Evolutionary conservation across 53 echinoderm and acorn worm species (phyloP), one percentile per base, ranked within the genome.

Genomic region (Zoroaster sp.): DNA sequence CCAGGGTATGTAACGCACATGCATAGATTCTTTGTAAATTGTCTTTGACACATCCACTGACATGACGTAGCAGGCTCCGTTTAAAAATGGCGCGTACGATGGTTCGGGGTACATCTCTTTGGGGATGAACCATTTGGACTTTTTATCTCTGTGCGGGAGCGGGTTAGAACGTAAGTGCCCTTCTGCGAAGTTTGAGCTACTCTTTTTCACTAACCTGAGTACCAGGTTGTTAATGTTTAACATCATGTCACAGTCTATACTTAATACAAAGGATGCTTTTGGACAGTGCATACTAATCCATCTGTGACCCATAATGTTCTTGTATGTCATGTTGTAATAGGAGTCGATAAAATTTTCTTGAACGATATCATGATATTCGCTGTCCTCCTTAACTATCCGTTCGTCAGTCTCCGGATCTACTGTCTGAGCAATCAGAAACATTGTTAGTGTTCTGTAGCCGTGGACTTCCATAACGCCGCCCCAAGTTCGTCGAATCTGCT

Each of bases 1-100:
- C 83, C 83, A 82, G 2, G 83, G 83, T 39, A 82, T 21, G 86
- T 59, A 85, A 13, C 86, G 68, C 5, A 85, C 86, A 33, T 69
- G 46, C 40, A 30, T 43, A 21, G 86, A 85, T 11, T 44, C 70
- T 7, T 12, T 33, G 34, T 59, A 71, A 5, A 72, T 31, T 33
- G 4, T 7, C 25, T 4, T 23, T 4, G 44, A 70, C 43, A 85
- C 86, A 45, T 85, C 86, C 11, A 31, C 40, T 9, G 71, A 71
- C 68, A 85, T 39, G 20, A 47, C 69, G 69, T 85, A 85, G 2
- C 69, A 69, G 0, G 43, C 69, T 14, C 86, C 86, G 34, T 45
- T 70, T 38, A 85, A 71, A 34, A 69, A 85, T 32, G 86, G 86
- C 14, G 86, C 69, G 70, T 85, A 85, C 14, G 86, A 40, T 9